These are phyloP conservation scores for Agrilus planipennis DNA, from an alignment of 1,140 invertebrate species.

Conservation along the genomic window DNA sequence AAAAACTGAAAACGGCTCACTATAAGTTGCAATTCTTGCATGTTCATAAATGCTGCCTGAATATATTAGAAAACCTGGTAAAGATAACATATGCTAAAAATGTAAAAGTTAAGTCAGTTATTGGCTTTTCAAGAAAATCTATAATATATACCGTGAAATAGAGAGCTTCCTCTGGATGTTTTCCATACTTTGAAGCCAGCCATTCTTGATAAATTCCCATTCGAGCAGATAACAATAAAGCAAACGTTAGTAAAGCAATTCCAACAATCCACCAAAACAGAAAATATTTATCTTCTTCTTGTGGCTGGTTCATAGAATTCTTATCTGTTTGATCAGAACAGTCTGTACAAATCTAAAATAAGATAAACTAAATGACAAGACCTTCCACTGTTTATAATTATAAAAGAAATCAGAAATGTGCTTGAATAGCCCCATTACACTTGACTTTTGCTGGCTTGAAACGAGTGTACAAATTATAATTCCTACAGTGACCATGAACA, in stretches of 20 bases:
- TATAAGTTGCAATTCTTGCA: constrained; percentile 44
- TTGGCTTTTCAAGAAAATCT: not conserved
- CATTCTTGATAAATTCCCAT: constrained; percentile 97
- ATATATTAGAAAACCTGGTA: constrained; percentile 75
- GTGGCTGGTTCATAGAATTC: constrained; percentile 21
- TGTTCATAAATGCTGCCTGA: constrained; percentile 65
- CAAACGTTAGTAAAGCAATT: constrained; percentile 74
- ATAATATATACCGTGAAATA: constrained; percentile 65
- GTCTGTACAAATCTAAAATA: constrained; percentile 24
- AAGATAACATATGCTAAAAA: constrained; percentile 68
- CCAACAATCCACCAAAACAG: constrained; percentile 78
- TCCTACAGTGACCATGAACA: constrained; percentile 84
- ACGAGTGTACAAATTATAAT: constrained; percentile 87
- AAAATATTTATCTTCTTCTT: constrained; percentile 39
- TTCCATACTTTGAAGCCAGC: constrained; percentile 76
- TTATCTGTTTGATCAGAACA: constrained; percentile 33
- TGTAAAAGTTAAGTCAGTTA: constrained; percentile 4
- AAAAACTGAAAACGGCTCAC: constrained; percentile 38
- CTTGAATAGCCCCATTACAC: constrained; percentile 10
- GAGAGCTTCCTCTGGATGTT: constrained; percentile 88
- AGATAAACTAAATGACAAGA: not conserved
- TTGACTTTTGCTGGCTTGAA: constrained; percentile 45
- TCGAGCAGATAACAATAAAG: constrained; percentile 83
- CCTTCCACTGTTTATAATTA: constrained; percentile 1
- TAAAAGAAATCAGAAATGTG: not conserved